Percentiles rank a stretch among this genome's conserved stretches.
Evolutionary conservation across 2,797 vertebrate species (phyloP).

Genomic region (Echiichthys vipera): DNA sequence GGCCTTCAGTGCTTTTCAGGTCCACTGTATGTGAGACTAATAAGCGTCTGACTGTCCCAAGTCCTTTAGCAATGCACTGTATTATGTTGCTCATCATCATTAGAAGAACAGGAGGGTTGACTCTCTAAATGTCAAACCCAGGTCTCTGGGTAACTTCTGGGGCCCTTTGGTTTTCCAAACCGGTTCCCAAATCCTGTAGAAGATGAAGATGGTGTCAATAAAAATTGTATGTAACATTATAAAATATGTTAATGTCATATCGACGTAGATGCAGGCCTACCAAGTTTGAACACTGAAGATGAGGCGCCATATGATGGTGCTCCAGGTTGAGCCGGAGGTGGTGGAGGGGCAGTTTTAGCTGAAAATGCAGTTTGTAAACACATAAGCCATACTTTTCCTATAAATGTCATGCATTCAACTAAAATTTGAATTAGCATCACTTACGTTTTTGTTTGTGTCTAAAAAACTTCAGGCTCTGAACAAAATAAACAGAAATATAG

Average conservation of each 20-base stretch:
- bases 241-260: neutral
- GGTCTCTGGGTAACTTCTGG: conserved; percentile 80
- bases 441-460: conserved; percentile 77
- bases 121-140: conserved; percentile 71
- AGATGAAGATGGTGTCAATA: neutral
- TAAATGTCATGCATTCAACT: neutral
- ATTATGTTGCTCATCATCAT: neutral
- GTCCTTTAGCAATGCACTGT: neutral
- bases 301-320: conserved; percentile 21
- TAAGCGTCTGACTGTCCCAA: neutral
- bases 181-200: conserved; percentile 82
- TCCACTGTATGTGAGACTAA: neutral
- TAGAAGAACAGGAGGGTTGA: neutral
- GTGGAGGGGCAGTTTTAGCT: conserved; percentile 70
- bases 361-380: conserved; percentile 6
- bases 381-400: neutral
- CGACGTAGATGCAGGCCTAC: conserved; percentile 53
- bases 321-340: conserved; percentile 35
- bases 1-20: neutral
- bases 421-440: conserved; percentile 35
- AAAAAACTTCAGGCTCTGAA: conserved; percentile 82
- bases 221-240: neutral
- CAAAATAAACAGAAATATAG: neutral
- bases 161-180: conserved; percentile 85
- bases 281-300: conserved; percentile 71